Evolutionary conservation across 1,140 invertebrate genomes (phyloP).

Genomic region (Onthophagus taurus): DNA sequence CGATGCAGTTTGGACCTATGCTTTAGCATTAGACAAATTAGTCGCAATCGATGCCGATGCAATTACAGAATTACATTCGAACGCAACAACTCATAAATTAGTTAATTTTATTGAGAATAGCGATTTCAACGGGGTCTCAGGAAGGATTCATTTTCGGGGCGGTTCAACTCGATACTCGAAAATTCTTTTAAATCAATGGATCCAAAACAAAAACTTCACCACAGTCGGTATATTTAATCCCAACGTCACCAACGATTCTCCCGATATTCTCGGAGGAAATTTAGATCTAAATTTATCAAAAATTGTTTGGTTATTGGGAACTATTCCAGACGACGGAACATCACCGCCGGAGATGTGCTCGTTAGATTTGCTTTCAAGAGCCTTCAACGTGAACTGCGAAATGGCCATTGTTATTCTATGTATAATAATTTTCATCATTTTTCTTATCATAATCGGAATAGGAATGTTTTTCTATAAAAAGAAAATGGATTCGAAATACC

Average conservation of each 20-base stretch:
- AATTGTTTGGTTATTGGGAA: constrained; percentile 57
- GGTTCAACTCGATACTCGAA: constrained; percentile 58
- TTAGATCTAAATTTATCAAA: constrained; percentile 44
- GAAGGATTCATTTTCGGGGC: constrained; percentile 58
- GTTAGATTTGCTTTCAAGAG: constrained; percentile 51
- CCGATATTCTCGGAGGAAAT: constrained; percentile 39
- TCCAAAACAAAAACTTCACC: constrained; percentile 42
- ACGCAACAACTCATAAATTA: constrained; percentile 47
- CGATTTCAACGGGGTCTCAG: constrained; percentile 69
- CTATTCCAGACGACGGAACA: constrained; percentile 59
- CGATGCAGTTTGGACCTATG: constrained; percentile 80
- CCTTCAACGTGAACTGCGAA: constrained; percentile 60
- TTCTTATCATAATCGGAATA: constrained; percentile 46
- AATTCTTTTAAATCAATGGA: constrained; percentile 63
- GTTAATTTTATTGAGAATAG: constrained; percentile 48
- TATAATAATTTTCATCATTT: constrained; percentile 45
- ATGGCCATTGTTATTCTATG: constrained; percentile 62
- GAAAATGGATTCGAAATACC: constrained; percentile 64
- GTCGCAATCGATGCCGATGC: constrained; percentile 48
- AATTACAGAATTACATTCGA: constrained; percentile 48
- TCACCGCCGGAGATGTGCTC: constrained; percentile 49
- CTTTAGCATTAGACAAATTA: constrained; percentile 57
- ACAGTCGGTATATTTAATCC: constrained; percentile 54
- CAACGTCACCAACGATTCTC: constrained; percentile 38
- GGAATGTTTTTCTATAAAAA: constrained; percentile 40